phyloP scores from a whole-genome alignment of 2,113 vertebrate species.

The Mesitornis unicolor region DNA sequence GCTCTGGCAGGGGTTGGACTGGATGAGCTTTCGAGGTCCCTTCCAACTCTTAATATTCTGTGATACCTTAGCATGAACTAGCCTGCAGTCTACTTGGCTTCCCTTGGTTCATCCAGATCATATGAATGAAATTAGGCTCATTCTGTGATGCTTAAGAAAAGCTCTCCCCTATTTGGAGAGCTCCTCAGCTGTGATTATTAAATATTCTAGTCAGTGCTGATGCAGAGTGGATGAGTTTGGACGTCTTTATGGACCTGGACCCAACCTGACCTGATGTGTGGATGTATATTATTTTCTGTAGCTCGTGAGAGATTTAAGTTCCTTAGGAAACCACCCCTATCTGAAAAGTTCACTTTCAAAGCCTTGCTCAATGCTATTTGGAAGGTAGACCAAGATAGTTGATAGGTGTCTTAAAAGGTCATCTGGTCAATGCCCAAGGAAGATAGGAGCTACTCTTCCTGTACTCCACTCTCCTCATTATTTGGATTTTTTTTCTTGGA shows the following conservation, averaged over 20 bases:
- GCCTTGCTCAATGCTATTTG: neutral
- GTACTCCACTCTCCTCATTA: neutral
- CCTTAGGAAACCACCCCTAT: fast-evolving
- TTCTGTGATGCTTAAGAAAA: neutral
- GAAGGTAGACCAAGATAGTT: neutral
- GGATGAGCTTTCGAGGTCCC: no score
- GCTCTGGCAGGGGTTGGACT: no score
- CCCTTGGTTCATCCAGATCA: neutral
- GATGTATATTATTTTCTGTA: neutral
- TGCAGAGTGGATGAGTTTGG: neutral
- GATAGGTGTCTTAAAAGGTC: neutral
- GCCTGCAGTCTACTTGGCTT: neutral
- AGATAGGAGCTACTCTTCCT: neutral
- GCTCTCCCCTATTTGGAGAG: neutral
- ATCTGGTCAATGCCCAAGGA: neutral
- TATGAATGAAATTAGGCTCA: neutral
- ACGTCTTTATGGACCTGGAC: neutral
- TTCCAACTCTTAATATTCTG: no score
- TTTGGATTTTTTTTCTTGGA: neutral
- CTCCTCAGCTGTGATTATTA: neutral
- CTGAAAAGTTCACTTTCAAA: neutral
- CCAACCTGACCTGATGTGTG: neutral
- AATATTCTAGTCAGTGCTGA: neutral
- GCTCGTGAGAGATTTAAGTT: neutral
- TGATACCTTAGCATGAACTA: neutral